phyloP scores from a whole-genome alignment of 2,797 vertebrate genomes.

The Chrosomus eos region DNA sequence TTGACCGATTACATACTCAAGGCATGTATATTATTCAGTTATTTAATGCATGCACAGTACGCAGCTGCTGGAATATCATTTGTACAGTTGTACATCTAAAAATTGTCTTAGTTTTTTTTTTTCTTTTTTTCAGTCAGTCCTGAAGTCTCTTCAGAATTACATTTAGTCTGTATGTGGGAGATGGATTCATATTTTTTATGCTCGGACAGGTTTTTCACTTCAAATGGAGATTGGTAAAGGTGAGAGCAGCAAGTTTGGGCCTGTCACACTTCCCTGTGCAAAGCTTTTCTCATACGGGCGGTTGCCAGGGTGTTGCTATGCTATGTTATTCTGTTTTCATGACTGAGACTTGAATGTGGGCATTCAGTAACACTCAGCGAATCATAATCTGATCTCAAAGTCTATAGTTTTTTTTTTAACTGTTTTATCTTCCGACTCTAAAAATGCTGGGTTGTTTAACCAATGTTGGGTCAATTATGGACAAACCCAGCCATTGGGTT shows the following conservation, averaged over 20 bases:
- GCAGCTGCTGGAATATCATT: not conserved
- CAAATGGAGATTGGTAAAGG: conserved; percentile 12
- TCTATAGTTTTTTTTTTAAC: too few relatives aligned
- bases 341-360: too few relatives aligned
- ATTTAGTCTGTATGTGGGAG: conserved; percentile 15
- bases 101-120: too few relatives aligned
- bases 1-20: not conserved
- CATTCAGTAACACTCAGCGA: not conserved
- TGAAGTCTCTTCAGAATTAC: conserved; percentile 17
- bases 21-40: not conserved
- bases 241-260: conserved; percentile 11
- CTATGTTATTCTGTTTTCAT: not conserved
- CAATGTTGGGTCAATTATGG: too few relatives aligned
- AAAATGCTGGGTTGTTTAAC: too few relatives aligned
- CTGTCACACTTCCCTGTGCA: not conserved
- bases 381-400: not conserved
- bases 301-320: conserved; percentile 14
- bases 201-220: conserved; percentile 26
- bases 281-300: not conserved
- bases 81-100: too few relatives aligned
- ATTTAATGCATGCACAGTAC: not conserved
- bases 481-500: too few relatives aligned
- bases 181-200: conserved; percentile 43
- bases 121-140: not conserved
- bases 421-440: not conserved